A percentile compares a stretch with the other conserved stretches of the same genome.
Evolutionary conservation across 2,888 invertebrate genomes (phyloP).

Genomic region (Trachelus stipa): DNA sequence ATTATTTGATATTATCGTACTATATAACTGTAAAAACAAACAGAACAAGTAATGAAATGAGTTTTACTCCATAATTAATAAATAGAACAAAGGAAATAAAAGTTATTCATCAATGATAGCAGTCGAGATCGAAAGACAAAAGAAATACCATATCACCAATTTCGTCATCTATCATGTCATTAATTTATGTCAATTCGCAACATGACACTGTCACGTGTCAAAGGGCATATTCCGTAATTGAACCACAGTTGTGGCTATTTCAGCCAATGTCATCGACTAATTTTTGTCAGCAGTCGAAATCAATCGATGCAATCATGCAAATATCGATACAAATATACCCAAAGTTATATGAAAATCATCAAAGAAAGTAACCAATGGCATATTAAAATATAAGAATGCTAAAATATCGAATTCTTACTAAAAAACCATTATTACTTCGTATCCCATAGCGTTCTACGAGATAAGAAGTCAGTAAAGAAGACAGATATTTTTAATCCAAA

Average conservation of each 20-base stretch:
- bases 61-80: background rate
- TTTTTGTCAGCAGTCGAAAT: too few relatives aligned
- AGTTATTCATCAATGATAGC: background rate
- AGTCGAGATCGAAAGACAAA: background rate
- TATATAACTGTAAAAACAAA: background rate
- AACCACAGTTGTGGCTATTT: too few relatives aligned
- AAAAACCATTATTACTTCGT: background rate
- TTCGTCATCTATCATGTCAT: background rate
- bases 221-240: background rate
- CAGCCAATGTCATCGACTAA: too few relatives aligned
- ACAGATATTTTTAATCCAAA: background rate
- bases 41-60: background rate
- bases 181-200: background rate
- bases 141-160: background rate
- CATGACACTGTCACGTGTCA: background rate
- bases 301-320: too few relatives aligned
- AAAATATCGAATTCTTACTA: background rate
- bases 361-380: background rate
- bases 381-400: background rate
- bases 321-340: too few relatives aligned
- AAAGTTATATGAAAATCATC: background rate
- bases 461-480: too few relatives aligned
- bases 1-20: slow-evolving; percentile 4
- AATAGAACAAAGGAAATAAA: background rate
- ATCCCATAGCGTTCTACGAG: background rate